phyloP scores from a whole-genome alignment of 2,113 vertebrate genomes.

The Tapirus terrestris region DNA sequence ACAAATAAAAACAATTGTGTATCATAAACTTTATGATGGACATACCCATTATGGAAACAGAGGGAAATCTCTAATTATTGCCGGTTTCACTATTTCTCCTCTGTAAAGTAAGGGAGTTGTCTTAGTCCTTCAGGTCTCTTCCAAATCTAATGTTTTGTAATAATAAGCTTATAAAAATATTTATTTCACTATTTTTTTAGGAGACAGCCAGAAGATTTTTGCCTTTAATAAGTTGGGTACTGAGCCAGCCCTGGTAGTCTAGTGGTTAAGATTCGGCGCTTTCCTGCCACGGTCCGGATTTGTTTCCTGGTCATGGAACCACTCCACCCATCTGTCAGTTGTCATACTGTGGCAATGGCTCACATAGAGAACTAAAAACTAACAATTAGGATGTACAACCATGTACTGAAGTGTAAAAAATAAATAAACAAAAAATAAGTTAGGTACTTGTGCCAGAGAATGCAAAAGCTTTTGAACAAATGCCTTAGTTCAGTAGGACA shows the following conservation, averaged over 20 bases:
- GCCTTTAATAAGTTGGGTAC: background rate
- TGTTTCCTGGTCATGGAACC: too few relatives aligned
- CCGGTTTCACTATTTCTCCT: background rate
- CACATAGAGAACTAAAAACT: too few relatives aligned
- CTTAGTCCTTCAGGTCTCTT: background rate
- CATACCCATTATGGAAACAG: background rate
- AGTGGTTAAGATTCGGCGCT: too few relatives aligned
- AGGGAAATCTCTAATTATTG: background rate
- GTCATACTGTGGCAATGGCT: too few relatives aligned
- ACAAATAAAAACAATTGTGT: background rate
- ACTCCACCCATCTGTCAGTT: too few relatives aligned
- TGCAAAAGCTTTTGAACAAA: constrained; percentile 1
- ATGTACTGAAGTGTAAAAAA: too few relatives aligned
- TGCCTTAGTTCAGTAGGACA: background rate
- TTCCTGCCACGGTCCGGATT: too few relatives aligned
- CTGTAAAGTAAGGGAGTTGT: background rate
- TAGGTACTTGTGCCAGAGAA: background rate
- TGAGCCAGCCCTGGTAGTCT: background rate
- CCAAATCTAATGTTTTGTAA: background rate
- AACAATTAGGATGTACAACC: too few relatives aligned
- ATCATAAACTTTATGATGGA: background rate
- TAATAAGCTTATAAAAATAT: background rate
- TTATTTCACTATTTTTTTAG: constrained; percentile 3
- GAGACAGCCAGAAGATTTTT: background rate
- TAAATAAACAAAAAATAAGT: background rate